Base-by-base conservation (phyloP, 1,140 invertebrate species). In the Meteorus sp. region DNA sequence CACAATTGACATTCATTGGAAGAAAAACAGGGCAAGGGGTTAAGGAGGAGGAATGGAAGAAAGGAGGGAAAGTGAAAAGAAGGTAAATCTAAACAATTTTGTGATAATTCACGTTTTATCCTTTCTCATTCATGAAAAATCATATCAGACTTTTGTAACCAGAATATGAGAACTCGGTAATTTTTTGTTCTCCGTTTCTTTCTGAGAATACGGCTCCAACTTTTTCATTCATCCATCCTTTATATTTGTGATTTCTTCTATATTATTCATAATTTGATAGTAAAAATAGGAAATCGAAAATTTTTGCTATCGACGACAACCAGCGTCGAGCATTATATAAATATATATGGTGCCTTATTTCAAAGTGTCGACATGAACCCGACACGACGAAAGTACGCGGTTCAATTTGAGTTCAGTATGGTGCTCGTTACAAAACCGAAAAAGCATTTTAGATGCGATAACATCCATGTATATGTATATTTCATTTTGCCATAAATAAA, bases 291-390 rank as follows among this genome's bases (percentile, higher is more conserved):
- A n/a, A 22, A n/a, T 2, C 9, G 20, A 7, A 35, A 65, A 52
- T 59, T 67, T 57, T 54, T 61, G 58, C 60, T 61, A 35, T 33
- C 35, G 13, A 27, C 29, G 41, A 62, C 61, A 60, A 67, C 53
- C 61, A 70, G 68, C 66, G 68, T 76, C 68, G 68, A 67, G 65
- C 43, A 44, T 33, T 39, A n/a, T n/a, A n/a, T n/a, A n/a, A n/a
- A n/a, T n/a, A n/a, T n/a, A n/a, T n/a, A 66, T 71, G 73, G 75
- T 77, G 75, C 75, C 74, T 77, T 77, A 77, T 76, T 75, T 77
- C 68, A 59, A 69, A 64, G 66, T 66, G 70, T 66, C 65, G 55
- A 39, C n/a, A 25, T 39, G 15, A 57, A 27, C 51, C n/a, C 51
- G 73, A 66, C 73, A 69, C 66, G 61, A 69, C 67, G 75, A 74